Base-by-base conservation (phyloP, 1,140 invertebrate species). In the Musca domestica region DNA sequence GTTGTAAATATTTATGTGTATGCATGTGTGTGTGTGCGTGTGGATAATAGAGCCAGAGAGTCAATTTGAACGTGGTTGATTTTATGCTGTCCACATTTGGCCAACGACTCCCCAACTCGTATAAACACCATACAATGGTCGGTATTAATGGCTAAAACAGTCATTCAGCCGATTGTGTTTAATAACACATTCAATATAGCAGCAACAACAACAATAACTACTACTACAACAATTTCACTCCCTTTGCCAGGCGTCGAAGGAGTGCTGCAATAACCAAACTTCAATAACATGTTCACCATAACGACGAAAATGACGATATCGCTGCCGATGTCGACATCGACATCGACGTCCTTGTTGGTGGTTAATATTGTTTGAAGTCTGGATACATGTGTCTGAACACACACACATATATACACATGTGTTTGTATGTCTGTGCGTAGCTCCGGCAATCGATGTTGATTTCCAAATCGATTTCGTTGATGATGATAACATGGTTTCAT, bases 51-150 rank as follows among this genome's bases (percentile, higher is more conserved):
- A 12, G 10, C 34, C 4, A 41, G 56, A 61, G 27, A 34, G 56
- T 34, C 22, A 61, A 17, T 61, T 41, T 41, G 34, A 41, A 61
- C 34, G 56, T 61, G 56, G 56, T 61, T 61, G 17, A 61, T 61
- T 61, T 61, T 61, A 61, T 61, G 56, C 41, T 61, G 56, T 22
- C 56, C 34, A 30, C 56, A 34, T 61, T 61, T 19, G 20, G 56
- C 27, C 56, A 19, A 41, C 12, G 34, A 12, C 34, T 10, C 12
- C 34, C 34, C 10, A 41, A 7, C n/a, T 10, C 34, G 12, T 41
- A 41, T 7, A 41, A 41, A 41, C 34, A 41, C 34, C 34, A 41
- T 12, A 41, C 34, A 12, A 41, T 41, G 34, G 34, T 10, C 34
- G 6, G 34, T 5, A 41, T 41, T 2, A 41, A 41, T 41, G 34